Base-by-base conservation (phyloP, 2,113 vertebrate species). In the Thamnophis sirtalis region DNA sequence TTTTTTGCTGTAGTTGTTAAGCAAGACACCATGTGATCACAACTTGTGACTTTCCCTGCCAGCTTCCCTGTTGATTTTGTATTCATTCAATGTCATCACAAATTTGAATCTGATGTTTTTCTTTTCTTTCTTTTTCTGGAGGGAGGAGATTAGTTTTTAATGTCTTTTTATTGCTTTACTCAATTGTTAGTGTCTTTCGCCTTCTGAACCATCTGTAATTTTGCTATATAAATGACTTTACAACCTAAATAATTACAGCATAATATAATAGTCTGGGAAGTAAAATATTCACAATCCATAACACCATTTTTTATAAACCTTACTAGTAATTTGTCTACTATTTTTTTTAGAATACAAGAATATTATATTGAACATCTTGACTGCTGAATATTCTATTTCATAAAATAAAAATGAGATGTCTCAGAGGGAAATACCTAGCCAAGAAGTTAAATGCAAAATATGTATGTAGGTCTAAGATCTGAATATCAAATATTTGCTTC, bases 251-350 rank as follows among this genome's bases (percentile, higher is more conserved):
- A 96, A 38, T 95, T 95, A 88, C 85, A 0, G 0, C 93, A 94
- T 91, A 93, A 92, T 95, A 91, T 92, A 93, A 43, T 90, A 93
- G 93, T 43, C 95, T 91, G 95, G 93, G 93, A 95, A 50, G 58
- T 96, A 90, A 92, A 94, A 95, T 96, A 95, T 90, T 86, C 95
- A 55, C 93, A 94, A 91, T 95, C 92, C 4, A 48, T 58, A 95
- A 85, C 92, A 85, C 93, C 56, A 92, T 88, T 63, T 91, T 15
- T 28, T 58, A 17, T 92, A 88, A 92, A 51, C 84, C 58, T 88
- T 93, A n/a, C 9, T 51, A 58, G 93, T 89, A 88, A 43, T 56
- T 54, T 28, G 84, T 7, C 80, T 92, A 89, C 91, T 58, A 24
- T 0, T 63, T 0, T 68, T 90, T 15, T 10, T 49, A 63, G 9